Base-by-base conservation (phyloP, 2,888 invertebrate species). In the Ypsolopha scabrella region DNA sequence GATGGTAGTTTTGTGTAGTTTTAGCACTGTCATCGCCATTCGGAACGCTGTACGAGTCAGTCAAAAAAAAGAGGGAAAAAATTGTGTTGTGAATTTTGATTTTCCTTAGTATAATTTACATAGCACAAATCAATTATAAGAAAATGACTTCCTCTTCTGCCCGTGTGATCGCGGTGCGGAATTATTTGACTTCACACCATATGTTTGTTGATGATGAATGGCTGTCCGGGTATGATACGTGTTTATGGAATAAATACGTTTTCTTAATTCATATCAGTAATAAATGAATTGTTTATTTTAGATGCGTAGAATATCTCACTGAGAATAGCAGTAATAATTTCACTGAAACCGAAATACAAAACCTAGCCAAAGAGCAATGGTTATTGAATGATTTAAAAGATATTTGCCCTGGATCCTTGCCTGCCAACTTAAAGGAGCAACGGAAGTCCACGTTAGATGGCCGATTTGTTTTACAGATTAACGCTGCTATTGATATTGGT, bases 331-430 rank as follows among this genome's bases (percentile, higher is more conserved):
- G 73, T 11, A 65, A 67, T 43, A 75, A 71, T 55, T 79, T 80
- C 50, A 77, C 71, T 24, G 67, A 80, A 53, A 64, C 74, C n/a
- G 85, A 89, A 33, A 75, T 92, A 51, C 76, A 88, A 59, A 70
- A 72, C 50, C 88, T 88, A 64, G 91, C 90, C 0, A 89, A 85
- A 58, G 87, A 90, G 53, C 93, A 93, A 63, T 93, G 92, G 92
- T 68, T 90, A 46, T 67, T 91, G 6, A 85, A 89, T 58, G 90
- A 93, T 67, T 70, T 93, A 48, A 80, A 89, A 51, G 90, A 91
- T 11, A 88, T 92, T 47, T 88, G 90, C 56, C 87, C 88, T 0
- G 88, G 89, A 0, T 88, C 87, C 48, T 68, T 93, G 43, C 93
- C 93, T 0, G 67, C 65, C 2, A 87, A 89, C 64, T 66, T 93